Evolutionary conservation across 1,140 invertebrate genomes (phyloP), one percentile per base, ranked within the genome.

Genomic region (Sinella curviseta): DNA sequence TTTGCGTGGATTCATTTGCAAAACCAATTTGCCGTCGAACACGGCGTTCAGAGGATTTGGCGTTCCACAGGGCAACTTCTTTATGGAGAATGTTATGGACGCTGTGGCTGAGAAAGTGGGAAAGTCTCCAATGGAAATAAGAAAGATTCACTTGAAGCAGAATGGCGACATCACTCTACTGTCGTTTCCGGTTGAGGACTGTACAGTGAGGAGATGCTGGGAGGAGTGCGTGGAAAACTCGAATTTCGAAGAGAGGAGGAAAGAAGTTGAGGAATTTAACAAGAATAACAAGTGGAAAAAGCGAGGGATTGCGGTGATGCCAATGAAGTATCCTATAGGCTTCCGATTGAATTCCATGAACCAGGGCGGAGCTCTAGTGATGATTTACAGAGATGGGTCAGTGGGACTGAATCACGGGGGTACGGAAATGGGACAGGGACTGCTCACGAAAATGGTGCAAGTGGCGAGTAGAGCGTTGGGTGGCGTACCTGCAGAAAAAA

Each of bases 361-460:
- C 86, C 96, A 98, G 88, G 91, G 90, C 28, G 96, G 94, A 39
- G 94, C 96, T 4, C 87, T 98, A 24, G 89, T 98, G 24, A 90
- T 95, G 28, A 89, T 98, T 33, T 98, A 98, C 85, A 90, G 87
- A 0, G 97, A 99, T 88, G 97, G 97, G 0, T 96, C 96, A 0
- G 94, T 98, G 2, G 88, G 97, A 1, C 84, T 99, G 17, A 92
- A 91, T 31, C 96, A 97, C 86, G 95, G 94, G 55, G 97, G 96
- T 20, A 93, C 93, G 26, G 97, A 99, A 89, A 98, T 98, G 93
- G 97, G 97, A 0, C 97, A 98, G 88, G 97, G 97, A 1, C 87
- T 98, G 0, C 93, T 97, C 84, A 98, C 95, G 0, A 98, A 98
- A 89, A 96, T 97, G 92, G 92, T 96, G 76, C 95, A 97, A 90